phyloP scores from a whole-genome alignment of 2,113 vertebrate species.

The Epinephelus lanceolatus region DNA sequence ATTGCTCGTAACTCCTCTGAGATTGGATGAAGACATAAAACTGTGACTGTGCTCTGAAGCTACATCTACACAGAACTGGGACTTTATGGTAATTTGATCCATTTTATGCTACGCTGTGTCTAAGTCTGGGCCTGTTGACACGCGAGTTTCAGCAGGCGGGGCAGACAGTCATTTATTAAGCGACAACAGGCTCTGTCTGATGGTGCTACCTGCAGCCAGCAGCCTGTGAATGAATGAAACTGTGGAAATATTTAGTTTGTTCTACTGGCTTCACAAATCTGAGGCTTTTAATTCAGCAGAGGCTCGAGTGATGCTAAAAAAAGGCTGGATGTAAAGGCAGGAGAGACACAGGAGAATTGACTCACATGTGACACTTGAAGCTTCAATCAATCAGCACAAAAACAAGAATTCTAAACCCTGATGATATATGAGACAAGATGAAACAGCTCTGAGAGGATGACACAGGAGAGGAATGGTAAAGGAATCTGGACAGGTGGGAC shows the following conservation, averaged over 20 bases:
- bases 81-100: conserved; percentile 65
- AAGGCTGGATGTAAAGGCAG: background rate
- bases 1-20: conserved; percentile 39
- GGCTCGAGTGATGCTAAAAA: conserved; percentile 1
- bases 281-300: background rate
- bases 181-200: conserved; percentile 42
- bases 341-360: background rate
- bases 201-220: conserved; percentile 45
- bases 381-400: conserved; percentile 14
- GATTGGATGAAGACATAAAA: conserved; percentile 53
- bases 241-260: conserved; percentile 5
- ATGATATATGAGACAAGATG: background rate
- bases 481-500: background rate
- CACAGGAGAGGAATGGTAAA: background rate
- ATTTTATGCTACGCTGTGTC: conserved; percentile 60
- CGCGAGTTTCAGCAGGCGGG: conserved; percentile 26
- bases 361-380: background rate
- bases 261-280: conserved; percentile 24
- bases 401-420: background rate
- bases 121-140: conserved; percentile 47
- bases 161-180: conserved; percentile 50
- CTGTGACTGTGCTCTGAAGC: conserved; percentile 27
- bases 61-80: conserved; percentile 54
- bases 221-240: conserved; percentile 24
- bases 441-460: conserved; percentile 15